phyloP scores from a whole-genome alignment of 2,113 vertebrate genomes.

The Sceloporus undulatus region DNA sequence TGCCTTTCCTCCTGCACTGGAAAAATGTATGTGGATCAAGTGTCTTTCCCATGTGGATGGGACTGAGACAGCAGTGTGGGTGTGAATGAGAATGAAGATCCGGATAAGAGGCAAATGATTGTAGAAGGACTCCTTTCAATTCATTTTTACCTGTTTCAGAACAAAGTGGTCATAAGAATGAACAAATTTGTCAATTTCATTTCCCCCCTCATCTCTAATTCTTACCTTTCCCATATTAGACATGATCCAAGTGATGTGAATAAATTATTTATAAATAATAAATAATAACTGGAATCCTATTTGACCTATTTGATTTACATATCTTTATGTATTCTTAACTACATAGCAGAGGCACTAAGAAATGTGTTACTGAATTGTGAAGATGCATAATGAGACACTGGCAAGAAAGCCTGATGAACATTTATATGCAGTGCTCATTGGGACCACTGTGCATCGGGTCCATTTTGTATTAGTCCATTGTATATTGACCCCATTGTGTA shows the following conservation, averaged over 20 bases:
- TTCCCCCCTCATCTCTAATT: neutral
- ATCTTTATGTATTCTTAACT: no score
- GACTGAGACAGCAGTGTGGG: neutral
- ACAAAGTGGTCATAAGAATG: neutral
- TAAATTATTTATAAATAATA: neutral
- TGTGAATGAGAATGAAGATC: neutral
- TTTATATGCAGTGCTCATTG: no score
- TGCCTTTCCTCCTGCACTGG: neutral
- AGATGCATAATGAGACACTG: no score
- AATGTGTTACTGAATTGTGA: no score
- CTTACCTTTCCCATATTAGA: neutral
- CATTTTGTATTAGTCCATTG: no score
- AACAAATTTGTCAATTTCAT: neutral
- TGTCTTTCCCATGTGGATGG: neutral
- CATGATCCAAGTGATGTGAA: neutral
- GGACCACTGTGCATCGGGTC: no score
- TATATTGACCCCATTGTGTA: no score
- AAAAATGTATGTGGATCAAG: neutral
- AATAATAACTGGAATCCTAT: no score
- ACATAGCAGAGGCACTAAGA: no score
- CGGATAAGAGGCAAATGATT: neutral
- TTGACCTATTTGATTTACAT: no score
- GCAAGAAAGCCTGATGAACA: no score
- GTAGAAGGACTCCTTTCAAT: neutral
- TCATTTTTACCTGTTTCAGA: neutral